Evolutionary conservation across 2,888 invertebrate species (phyloP), one percentile per base, ranked within the genome.

Genomic region (Aricia artaxerxes): DNA sequence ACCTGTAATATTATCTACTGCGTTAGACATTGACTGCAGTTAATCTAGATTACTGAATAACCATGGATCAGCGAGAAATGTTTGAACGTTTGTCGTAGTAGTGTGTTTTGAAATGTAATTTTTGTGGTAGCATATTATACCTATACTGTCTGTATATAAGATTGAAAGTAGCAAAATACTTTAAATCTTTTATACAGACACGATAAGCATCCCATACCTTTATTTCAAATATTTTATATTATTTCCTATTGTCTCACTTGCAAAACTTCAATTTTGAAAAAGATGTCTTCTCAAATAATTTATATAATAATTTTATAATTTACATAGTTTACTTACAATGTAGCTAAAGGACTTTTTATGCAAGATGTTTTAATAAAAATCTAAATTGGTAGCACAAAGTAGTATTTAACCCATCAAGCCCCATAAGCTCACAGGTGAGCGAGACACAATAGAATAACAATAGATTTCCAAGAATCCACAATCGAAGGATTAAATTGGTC

Each of bases 31-130:
- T 38, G 13, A 4, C 69, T 69, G 16, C 35, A 69, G 69, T 13
- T 69, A 38, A 69, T 69, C 35, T 13, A 69, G 69, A 69, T 69
- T 69, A 35, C 35, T 31, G 64, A 64, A 64, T 64, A 69, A 35
- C 35, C 35, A 69, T 11, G 64, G 64, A 64, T 64, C 31, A 64
- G 11, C 31, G 9, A 64, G 64, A 64, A 31, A 64, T 64, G 64
- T 31, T 64, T 64, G 24, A 64, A 64, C 7, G 5, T 61, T 9
- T 24, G 9, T 60, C 16, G n/a, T n/a, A 60, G 2, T 61, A 61
- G 7, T 9, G 31, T 64, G 24, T 11, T 57, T 57, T 13, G 16
- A 57, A 69, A 11, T 35, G 11, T 31, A 69, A 13, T 69, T 31
- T 31, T 69, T 31, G 9, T 64, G 4, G 57, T 57, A 4, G 4